Evolutionary conservation across 2,888 invertebrate genomes (phyloP), one percentile per base, ranked within the genome.

Genomic region (Limnephilus marmoratus): DNA sequence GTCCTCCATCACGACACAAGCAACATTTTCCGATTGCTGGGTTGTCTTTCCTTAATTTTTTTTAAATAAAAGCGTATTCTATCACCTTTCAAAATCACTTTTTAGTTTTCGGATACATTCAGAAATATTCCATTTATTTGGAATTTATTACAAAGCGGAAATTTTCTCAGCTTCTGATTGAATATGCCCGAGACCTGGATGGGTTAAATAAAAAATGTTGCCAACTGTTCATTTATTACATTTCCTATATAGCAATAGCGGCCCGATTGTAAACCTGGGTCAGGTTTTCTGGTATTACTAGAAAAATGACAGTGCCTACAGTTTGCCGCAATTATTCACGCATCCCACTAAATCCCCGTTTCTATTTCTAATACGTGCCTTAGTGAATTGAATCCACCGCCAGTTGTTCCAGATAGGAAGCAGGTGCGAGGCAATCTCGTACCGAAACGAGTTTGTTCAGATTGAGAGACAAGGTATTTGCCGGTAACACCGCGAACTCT

Each of bases 361-460:
- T 68, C 68, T 68, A 68, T 68, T 68, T 68, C 68, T 68, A 68
- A 68, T n/a, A 68, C 18, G 68, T 9, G 68, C 24, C 68, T 24
- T 24, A 68, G 68, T 68, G 24, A 68, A 68, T 9, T 68, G 24
- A 68, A 68, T 68, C n/a, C 68, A 68, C 68, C 24, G 68, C n/a
- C 68, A 68, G 68, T 68, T 34, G 37, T 41, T 34, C 37, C 34
- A 83, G 83, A 83, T 83, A 86, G 45, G 45, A 86, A 86, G 83
- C 86, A 86, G 86, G 86, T 86, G 86, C 45, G n/a, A 45, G 45
- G 37, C 24, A 86, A 45, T 86, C 86, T 86, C 24, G 13, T 49
- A 41, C 45, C n/a, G n/a, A 86, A 86, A 86, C 86, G 45, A 45
- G 86, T 86, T 86, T 86, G 45, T 45, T 86, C 45, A 45, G 45